Base-by-base conservation (phyloP, 2,888 invertebrate genomes). In the Cyrtodaria siliqua region DNA sequence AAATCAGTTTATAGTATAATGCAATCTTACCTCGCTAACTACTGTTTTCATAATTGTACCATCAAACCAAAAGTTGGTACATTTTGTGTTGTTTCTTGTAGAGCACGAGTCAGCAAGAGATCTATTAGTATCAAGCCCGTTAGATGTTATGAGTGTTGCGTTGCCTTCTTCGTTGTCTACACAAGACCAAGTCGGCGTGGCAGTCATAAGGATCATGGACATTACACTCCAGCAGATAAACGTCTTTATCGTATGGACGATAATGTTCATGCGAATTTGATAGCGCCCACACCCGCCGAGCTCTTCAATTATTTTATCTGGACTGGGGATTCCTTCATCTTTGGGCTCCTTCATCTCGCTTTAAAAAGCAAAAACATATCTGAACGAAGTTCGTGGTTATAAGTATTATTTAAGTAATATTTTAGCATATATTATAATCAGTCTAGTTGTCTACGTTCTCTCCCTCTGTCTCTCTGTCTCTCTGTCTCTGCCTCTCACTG, bases 241-340 rank as follows among this genome's bases (percentile, higher is more conserved):
- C 0, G 62, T 66, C 40, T 76, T 76, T 24, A 66, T 70, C 1
- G 66, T 2, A 44, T 76, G 76, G 2, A 66, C 62, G 20, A 66
- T 12, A 14, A 76, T 12, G 2, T 29, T 55, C 52, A 76, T 61
- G 0, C 70, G 66, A 12, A 70, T 52, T 52, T 76, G 76, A 62
- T 57, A 76, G 0, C 70, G 53, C 2, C 70, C 76, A 42, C 76
- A 76, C 4, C 76, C 76, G 12, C 76, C 76, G n/a, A 76, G 61
- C 12, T 71, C 67, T n/a, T 62, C 44, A 24, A 76, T 66, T 14
- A 76, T 61, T 26, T 76, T 29, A 67, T 76, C 76, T 8, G 76
- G 76, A 47, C 56, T 70, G 18, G 27, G 50, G 38, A 47, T 59
- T 18, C 14, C 42, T 26, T n/a, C 24, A 24, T 53, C 18, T 56